phyloP scores from a whole-genome alignment of 2,888 invertebrate genomes.

The Hypomecis punctinalis region DNA sequence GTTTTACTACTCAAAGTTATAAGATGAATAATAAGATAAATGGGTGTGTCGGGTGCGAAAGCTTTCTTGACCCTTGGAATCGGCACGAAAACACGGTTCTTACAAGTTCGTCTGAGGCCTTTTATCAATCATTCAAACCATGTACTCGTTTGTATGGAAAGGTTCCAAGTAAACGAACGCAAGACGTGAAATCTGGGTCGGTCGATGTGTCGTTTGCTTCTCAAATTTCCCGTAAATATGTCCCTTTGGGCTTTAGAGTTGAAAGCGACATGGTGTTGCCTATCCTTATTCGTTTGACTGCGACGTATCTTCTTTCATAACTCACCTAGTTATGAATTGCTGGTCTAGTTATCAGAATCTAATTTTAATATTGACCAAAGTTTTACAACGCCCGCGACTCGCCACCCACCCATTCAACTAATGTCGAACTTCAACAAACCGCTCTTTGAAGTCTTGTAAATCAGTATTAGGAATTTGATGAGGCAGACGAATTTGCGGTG shows the following conservation, averaged over 20 bases:
- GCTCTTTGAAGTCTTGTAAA: slow-evolving; percentile 8
- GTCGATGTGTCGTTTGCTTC: slow-evolving; percentile 52
- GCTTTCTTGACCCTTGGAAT: background rate
- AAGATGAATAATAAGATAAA: background rate
- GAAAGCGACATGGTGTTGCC: slow-evolving; percentile 11
- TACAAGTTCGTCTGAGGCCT: slow-evolving; percentile 8
- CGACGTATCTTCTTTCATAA: background rate
- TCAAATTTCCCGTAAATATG: slow-evolving; percentile 66
- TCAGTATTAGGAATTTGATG: slow-evolving; percentile 4
- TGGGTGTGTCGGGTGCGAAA: background rate
- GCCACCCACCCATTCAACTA: background rate
- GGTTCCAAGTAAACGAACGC: slow-evolving; percentile 41
- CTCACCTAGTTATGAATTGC: background rate
- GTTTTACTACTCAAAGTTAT: background rate
- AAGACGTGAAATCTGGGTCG: slow-evolving; percentile 56
- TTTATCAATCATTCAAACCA: slow-evolving; percentile 36
- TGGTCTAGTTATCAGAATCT: background rate
- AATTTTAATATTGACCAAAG: background rate
- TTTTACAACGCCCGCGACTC: background rate
- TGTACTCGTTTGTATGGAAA: slow-evolving; percentile 43
- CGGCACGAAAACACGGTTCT: slow-evolving; percentile 16
- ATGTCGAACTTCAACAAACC: slow-evolving; percentile 43
- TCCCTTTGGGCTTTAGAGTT: slow-evolving; percentile 59
- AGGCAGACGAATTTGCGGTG: slow-evolving; percentile 7
- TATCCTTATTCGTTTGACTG: slow-evolving; percentile 18